These are phyloP conservation scores for Symphodus melops DNA, from an alignment of 2,113 vertebrate species.

Conservation along the genomic window DNA sequence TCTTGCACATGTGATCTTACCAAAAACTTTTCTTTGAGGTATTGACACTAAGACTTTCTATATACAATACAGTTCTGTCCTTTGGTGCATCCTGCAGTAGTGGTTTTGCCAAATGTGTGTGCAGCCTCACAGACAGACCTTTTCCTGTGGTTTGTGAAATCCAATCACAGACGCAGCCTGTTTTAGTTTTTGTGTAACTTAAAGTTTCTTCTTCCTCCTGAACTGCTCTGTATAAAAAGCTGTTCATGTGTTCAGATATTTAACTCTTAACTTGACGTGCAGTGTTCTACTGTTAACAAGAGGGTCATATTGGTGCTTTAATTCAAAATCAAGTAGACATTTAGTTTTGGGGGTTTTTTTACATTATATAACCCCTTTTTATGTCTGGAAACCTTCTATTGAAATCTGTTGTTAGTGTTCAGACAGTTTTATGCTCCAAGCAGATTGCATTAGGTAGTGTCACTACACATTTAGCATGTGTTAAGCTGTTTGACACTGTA, in stretches of 20 bases:
- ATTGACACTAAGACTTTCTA: conserved; percentile 19
- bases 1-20: conserved; percentile 10
- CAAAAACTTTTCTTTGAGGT: not conserved
- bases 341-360: not conserved
- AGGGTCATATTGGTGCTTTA: not conserved
- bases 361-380: not conserved
- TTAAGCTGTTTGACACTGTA: not conserved
- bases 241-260: not conserved
- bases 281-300: too few species aligned
- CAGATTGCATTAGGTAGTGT: not conserved
- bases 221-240: not conserved
- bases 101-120: conserved; percentile 33
- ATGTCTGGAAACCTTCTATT: not conserved
- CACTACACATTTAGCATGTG: not conserved
- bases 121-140: conserved; percentile 26
- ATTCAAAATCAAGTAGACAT: conserved; percentile 23
- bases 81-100: not conserved
- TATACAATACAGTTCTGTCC: conserved; percentile 1
- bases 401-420: conserved; percentile 11
- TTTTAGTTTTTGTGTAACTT: conserved; percentile 25
- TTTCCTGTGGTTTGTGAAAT: conserved; percentile 49
- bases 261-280: too few species aligned
- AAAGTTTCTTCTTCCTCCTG: conserved; percentile 6
- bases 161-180: conserved; percentile 10
- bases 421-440: not conserved